Base-by-base conservation (phyloP, 1,140 invertebrate genomes). In the Popillia japonica region DNA sequence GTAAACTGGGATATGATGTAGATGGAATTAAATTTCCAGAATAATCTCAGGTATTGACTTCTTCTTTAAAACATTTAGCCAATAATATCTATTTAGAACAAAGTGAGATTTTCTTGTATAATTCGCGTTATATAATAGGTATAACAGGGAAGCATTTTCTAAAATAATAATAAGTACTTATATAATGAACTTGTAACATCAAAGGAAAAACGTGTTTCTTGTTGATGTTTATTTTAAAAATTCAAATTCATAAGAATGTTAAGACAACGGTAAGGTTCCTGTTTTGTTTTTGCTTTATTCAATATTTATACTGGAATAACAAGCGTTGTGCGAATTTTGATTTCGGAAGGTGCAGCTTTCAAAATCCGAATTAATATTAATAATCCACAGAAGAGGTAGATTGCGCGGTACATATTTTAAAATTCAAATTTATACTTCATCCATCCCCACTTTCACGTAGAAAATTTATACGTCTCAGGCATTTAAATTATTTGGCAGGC, bases 391-490 rank as follows among this genome's bases (percentile, higher is more conserved):
- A 17, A 17, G n/a, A 7, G 2, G 14, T 17, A n/a, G 6, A 17
- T 17, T 17, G 48, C 48, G 6, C 6, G 14, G 48, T 55, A 17
- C 48, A 17, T 55, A 55, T 55, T 55, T 55, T 55, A 55, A 55
- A 55, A 55, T 55, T 55, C 48, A n/a, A 55, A 55, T 55, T 55
- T 55, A 55, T 55, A 55, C 48, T 17, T 55, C 48, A 55, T n/a
- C 10, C 48, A n/a, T n/a, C 17, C 48, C 14, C 48, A 17, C 17
- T 55, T 17, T 6, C 6, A 17, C 48, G 17, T 17, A 14, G 3
- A 3, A 14, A n/a, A 17, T 55, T 14, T 17, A 17, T 55, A 55
- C 17, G 17, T 55, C 48, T 55, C 48, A 55, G 48, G 17, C 3
- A 55, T 55, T 55, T 55, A 17, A 55, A 55, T 55, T 55, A 55